Evolutionary conservation across 2,113 vertebrate species (phyloP).

Genomic region (Atrichornis clamosus): DNA sequence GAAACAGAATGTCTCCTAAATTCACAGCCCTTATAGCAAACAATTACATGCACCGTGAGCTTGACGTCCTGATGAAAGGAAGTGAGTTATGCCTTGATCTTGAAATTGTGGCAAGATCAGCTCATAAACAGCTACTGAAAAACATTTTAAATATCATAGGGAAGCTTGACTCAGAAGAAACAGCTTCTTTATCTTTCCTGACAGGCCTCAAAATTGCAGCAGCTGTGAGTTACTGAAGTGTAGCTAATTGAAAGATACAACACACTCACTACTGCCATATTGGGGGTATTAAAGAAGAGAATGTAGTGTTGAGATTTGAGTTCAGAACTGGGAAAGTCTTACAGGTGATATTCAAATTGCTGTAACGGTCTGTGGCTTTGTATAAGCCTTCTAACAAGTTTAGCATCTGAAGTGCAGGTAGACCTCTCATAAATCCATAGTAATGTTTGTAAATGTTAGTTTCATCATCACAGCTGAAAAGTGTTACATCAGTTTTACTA

Average conservation of each 20-base stretch:
- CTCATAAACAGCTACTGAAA: slow-evolving; percentile 10
- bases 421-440: neutral
- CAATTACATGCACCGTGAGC: neutral
- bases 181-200: slow-evolving; percentile 5
- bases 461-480: neutral
- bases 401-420: neutral
- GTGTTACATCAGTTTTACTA: neutral
- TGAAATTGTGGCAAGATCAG: slow-evolving; percentile 18
- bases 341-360: neutral
- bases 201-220: neutral
- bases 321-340: neutral
- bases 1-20: neutral
- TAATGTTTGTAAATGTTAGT: neutral
- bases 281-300: neutral
- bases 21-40: neutral
- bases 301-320: neutral
- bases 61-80: neutral
- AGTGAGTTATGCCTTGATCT: slow-evolving; percentile 10
- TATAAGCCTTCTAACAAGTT: neutral
- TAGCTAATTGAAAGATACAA: neutral
- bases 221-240: neutral
- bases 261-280: neutral
- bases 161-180: neutral
- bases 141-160: neutral
- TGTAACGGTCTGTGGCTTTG: neutral